Base-by-base conservation (phyloP, 1,140 invertebrate species). In the Rhizoglyphus robini region DNA sequence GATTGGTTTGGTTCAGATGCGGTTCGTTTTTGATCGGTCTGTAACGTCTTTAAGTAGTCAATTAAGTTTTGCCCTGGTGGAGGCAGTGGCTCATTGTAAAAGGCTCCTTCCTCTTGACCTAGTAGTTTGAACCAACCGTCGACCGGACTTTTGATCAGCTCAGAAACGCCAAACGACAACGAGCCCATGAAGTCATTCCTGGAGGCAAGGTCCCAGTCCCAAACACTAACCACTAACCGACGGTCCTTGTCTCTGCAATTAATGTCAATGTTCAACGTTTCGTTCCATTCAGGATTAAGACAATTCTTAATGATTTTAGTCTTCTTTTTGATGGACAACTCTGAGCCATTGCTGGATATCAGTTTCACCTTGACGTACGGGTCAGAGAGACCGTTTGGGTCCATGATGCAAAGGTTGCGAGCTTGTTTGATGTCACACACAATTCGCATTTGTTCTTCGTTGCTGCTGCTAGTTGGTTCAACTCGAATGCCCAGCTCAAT, bases 151-250 rank as follows among this genome's bases (percentile, higher is more conserved):
- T 96, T 96, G 73, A 95, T 86, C 41, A 96, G 81, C 79, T 99
- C 96, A 2, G 91, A 96, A 32, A 99, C 92, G 0, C 96, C 96
- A 76, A 99, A 99, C 0, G 93, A 97, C 5, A 99, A 76, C 0
- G 94, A 95, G 3, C 96, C 96, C 96, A 99, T 99, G 73, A 99
- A 99, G 77, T 99, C 96, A 76, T 99, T 99, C 5, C 95, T 82
- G 13, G 94, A 97, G 29, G 96, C 98, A 57, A 95, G 81, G 79
- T 99, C 96, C 96, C 96, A 99, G 77, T 99, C 96, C 96, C 96
- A 99, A 0, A 97, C 81, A 79, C 97, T 95, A 70, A 99, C 83
- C 32, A 96, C 81, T 23, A 99, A 78, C 68, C 96, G 81, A 20
- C 94, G 83, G 74, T 98, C 91, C 76, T 96, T 96, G 76, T 99